Conservation (phyloP, 2,797 vertebrate species). For the Pangasius larnaudii region DNA sequence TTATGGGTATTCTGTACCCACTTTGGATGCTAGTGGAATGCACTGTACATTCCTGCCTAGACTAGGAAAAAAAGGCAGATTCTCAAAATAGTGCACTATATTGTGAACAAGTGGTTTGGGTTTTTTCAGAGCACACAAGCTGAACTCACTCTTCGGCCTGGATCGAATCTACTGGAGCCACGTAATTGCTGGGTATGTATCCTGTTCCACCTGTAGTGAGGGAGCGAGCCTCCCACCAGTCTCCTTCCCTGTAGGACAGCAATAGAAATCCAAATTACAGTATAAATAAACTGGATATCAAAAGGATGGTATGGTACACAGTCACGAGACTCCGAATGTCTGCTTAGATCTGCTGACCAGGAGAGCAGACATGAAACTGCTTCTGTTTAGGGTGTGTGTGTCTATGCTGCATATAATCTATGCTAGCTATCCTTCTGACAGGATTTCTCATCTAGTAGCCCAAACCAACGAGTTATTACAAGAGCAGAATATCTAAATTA, state of each 20-base stretch:
- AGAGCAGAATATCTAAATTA: neutral
- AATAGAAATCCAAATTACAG: conserved; percentile 18
- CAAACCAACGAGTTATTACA: neutral
- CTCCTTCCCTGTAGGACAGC: conserved; percentile 86
- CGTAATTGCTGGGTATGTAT: conserved; percentile 99
- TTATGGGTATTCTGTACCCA: conserved; percentile 6
- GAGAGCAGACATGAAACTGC: neutral
- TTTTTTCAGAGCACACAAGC: conserved; percentile 42
- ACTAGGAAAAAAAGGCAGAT: neutral
- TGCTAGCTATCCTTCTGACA: neutral
- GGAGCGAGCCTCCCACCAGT: conserved; percentile 99
- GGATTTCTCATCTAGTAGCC: neutral
- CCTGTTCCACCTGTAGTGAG: conserved; percentile 96
- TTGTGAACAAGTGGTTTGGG: conserved; percentile 13
- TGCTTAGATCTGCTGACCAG: neutral
- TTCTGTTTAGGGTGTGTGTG: neutral
- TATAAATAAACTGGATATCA: conserved; percentile 15
- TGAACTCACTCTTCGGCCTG: conserved; percentile 96
- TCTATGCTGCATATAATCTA: neutral
- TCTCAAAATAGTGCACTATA: neutral
- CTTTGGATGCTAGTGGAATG: neutral
- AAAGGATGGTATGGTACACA: neutral
- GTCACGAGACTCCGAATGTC: neutral
- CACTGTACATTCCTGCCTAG: neutral
- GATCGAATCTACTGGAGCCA: conserved; percentile 98